Evolutionary conservation across 1,140 invertebrate species (phyloP).

Genomic region (Lepeophtheirus salmonis): DNA sequence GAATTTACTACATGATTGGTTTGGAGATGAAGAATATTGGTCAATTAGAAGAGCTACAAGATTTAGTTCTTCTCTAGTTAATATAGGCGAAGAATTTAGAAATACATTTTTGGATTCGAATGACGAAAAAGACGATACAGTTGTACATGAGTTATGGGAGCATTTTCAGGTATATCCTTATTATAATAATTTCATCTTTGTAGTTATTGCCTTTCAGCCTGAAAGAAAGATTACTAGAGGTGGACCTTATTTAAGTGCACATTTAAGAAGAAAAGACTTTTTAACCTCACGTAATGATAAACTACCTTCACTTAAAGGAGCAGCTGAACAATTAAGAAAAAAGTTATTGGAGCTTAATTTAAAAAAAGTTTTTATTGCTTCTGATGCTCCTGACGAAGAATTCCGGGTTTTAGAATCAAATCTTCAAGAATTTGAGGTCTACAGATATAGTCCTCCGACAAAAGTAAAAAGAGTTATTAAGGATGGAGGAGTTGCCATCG

Average conservation of each 20-base stretch:
- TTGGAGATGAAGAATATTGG: constrained; percentile 60
- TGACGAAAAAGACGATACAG: constrained; percentile 40
- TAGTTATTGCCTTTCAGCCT: too few relatives aligned
- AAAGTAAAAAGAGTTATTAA: constrained; percentile 27
- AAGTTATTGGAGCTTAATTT: constrained; percentile 39
- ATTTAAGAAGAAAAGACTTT: constrained; percentile 70
- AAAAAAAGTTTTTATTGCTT: constrained; percentile 52
- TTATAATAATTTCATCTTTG: background rate
- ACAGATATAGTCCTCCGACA: constrained; percentile 32
- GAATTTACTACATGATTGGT: constrained; percentile 64
- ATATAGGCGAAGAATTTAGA: constrained; percentile 51
- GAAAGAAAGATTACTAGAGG: constrained; percentile 33
- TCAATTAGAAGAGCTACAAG: constrained; percentile 68
- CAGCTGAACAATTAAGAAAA: constrained; percentile 46
- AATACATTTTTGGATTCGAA: constrained; percentile 41
- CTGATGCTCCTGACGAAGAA: constrained; percentile 42
- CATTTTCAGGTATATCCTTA: constrained; percentile 37
- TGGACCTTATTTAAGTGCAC: constrained; percentile 54
- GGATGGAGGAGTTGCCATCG: constrained; percentile 76
- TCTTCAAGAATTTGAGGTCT: constrained; percentile 27
- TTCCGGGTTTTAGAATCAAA: background rate
- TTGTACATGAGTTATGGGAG: constrained; percentile 38
- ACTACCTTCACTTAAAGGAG: constrained; percentile 46
- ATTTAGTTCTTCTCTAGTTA: constrained; percentile 48
- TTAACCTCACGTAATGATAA: constrained; percentile 40